Evolutionary conservation across 2,113 vertebrate species (phyloP), one percentile per base, ranked within the genome.

Genomic region (Brachypodius melanocephalos): DNA sequence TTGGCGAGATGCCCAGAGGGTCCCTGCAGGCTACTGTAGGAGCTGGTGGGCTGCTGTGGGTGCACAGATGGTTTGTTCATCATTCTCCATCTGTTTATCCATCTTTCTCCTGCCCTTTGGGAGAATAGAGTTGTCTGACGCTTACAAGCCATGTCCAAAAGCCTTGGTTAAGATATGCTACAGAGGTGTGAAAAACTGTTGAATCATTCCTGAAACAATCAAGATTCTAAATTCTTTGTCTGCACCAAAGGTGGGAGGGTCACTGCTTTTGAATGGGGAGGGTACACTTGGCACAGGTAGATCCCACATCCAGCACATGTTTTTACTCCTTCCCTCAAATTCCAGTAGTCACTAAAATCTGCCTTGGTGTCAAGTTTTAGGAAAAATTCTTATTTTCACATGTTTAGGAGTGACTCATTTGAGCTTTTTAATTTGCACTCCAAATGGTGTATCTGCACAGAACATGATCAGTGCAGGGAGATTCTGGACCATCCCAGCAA

Each of bases 401-500:
- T 29, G 18, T 2, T 32, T 24, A 67, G 6, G 14, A 74, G 24
- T 51, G 20, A 17, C 13, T 63, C 6, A 6, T 9, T 38, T 48
- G 22, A 77, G n/a, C 10, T 73, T 78, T 43, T 67, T 2, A 3
- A 3, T 52, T 94, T 72, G 14, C 6, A 48, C n/a, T 22, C 45
- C 36, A 29, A 9, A 8, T 11, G 31, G 45, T 18, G 21, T 5
- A n/a, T 34, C 26, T 65, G 54, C 48, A 48, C 31, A 40, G 61
- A 21, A 18, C 26, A 38, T 4, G 5, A 12, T 9, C 67, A 77
- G 55, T 2, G 34, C 38, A 58, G 59, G 25, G 34, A 57, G 0
- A 2, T 21, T 7, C 10, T 32, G 46, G 80, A 54, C 29, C 34
- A 86, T 51, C 28, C 24, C 2, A 0, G 54, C 0, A 1, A 20